Conservation (phyloP, 2,797 vertebrate genomes). For the Urophycis tenuis region DNA sequence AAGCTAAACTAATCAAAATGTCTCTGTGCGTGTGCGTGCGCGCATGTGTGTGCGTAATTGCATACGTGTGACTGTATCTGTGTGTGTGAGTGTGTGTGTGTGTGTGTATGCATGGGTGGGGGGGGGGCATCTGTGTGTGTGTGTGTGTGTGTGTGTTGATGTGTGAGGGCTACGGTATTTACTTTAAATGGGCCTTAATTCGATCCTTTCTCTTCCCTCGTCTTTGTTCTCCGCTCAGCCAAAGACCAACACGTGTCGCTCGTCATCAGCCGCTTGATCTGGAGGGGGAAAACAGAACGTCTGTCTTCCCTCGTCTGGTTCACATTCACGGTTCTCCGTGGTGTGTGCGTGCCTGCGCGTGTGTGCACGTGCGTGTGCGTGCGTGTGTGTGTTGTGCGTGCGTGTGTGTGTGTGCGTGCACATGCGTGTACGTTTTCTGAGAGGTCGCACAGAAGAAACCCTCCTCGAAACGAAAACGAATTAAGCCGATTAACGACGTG, state of each 20-base stretch:
- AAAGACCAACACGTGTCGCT: background rate
- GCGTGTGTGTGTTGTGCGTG: constrained; percentile 6
- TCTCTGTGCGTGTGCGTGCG: background rate
- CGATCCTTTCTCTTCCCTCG: background rate
- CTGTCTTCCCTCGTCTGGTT: too few species aligned
- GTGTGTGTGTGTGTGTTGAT: background rate
- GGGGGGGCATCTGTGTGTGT: background rate
- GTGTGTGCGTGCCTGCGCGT: constrained; percentile 1
- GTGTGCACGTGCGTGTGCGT: constrained; percentile 6
- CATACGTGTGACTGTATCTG: too few species aligned
- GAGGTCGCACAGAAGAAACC: too few species aligned
- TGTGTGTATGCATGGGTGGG: background rate
- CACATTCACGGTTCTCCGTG: too few species aligned
- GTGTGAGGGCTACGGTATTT: background rate
- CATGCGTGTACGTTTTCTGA: background rate
- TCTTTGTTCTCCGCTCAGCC: too few species aligned
- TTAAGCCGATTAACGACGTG: too few species aligned
- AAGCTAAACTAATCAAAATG: too few species aligned
- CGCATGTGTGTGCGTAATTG: background rate
- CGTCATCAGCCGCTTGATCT: background rate
- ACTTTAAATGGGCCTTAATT: background rate
- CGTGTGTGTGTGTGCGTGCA: background rate
- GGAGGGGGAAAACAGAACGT: too few species aligned
- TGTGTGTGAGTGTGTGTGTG: background rate
- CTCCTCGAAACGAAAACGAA: too few species aligned